Conservation (phyloP, 2,888 invertebrate genomes). For the Lasioglossum pauxillum region DNA sequence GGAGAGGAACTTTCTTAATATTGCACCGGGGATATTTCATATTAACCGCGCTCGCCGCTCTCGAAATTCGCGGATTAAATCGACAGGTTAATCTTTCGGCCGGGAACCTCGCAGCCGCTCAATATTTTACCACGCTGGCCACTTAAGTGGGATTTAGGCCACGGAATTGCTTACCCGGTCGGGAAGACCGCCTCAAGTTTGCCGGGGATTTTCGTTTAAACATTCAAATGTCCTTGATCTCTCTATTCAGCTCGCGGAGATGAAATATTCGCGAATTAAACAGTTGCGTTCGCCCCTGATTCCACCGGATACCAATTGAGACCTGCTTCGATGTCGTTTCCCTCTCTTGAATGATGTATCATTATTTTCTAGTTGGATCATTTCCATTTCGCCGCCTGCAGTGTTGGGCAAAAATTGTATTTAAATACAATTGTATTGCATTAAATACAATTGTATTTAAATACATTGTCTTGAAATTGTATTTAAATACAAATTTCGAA, state of each 20-base stretch:
- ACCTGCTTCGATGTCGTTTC: background rate
- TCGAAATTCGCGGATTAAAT: background rate
- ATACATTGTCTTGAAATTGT: no score
- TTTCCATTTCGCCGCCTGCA: no score
- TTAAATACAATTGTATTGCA: no score
- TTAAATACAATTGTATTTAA: no score
- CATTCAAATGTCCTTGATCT: constrained; percentile 1
- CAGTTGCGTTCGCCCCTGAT: background rate
- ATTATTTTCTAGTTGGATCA: background rate
- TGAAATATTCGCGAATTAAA: background rate
- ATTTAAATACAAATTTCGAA: no score
- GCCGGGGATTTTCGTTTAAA: constrained; percentile 5
- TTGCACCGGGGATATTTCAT: constrained; percentile 1
- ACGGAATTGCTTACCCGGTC: background rate
- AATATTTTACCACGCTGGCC: constrained; percentile 7
- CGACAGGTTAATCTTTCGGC: constrained; percentile 12
- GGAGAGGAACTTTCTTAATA: background rate
- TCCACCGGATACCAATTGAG: background rate
- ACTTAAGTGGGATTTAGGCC: constrained; percentile 10
- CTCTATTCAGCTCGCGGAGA: background rate
- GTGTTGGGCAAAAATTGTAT: no score
- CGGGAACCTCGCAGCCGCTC: constrained; percentile 14
- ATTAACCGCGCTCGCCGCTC: background rate
- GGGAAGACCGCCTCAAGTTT: background rate
- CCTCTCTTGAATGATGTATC: background rate